A percentile compares a stretch with the other conserved stretches of the same genome.
Evolutionary conservation across 1,140 invertebrate genomes (phyloP).

Genomic region (Drosophila willistoni): DNA sequence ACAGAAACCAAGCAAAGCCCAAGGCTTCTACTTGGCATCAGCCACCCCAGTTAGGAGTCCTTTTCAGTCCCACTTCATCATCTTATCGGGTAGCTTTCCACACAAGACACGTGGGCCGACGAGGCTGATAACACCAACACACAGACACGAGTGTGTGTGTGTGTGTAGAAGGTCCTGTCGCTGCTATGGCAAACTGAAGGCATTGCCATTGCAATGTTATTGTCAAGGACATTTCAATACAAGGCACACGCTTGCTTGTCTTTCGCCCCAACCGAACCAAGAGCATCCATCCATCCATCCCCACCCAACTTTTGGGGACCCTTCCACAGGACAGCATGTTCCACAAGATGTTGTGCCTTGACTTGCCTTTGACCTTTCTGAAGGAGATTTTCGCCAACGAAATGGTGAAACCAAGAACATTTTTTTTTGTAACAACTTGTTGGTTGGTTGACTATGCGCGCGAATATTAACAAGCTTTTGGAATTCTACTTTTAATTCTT

Average conservation of each 20-base stretch:
- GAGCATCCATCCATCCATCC: background rate
- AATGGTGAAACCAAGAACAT: slow-evolving; percentile 21
- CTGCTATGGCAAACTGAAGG: slow-evolving; percentile 33
- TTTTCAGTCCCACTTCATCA: background rate
- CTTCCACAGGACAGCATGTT: background rate
- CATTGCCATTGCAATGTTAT: slow-evolving; percentile 76
- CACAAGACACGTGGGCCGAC: slow-evolving; percentile 44
- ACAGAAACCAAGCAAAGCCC: slow-evolving; percentile 12
- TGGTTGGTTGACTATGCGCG: background rate
- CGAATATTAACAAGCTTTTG: background rate
- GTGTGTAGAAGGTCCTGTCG: slow-evolving; percentile 23
- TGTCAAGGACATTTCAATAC: slow-evolving; percentile 79
- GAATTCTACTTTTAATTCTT: slow-evolving; percentile 9
- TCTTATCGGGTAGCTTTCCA: slow-evolving; percentile 6
- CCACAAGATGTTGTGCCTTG: slow-evolving; percentile 56
- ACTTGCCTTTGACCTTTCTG: slow-evolving; percentile 74
- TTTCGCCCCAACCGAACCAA: background rate
- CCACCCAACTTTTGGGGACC: too few relatives aligned
- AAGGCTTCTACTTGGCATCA: background rate
- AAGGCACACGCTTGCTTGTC: slow-evolving; percentile 55
- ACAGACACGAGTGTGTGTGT: background rate
- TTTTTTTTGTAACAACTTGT: slow-evolving; percentile 30
- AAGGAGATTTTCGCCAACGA: slow-evolving; percentile 60
- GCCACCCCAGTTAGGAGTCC: background rate
- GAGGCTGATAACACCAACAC: slow-evolving; percentile 27